These are phyloP conservation scores for Himantopus leucocephalus DNA, from an alignment of 2,113 vertebrate species.

Conservation along the genomic window DNA sequence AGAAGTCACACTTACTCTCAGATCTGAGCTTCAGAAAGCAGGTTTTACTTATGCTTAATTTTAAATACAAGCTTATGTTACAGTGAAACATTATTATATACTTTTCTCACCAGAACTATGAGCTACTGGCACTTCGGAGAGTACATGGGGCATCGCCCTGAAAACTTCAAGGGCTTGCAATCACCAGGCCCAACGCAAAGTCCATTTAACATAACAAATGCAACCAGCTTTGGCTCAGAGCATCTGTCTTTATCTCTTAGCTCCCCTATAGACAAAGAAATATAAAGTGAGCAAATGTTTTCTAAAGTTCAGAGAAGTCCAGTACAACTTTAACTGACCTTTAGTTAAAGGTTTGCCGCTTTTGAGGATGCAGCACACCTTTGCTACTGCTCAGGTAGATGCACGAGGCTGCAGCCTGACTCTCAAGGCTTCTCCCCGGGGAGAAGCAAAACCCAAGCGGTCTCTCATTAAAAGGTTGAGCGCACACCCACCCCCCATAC, in stretches of 20 bases:
- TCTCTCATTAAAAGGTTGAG: neutral
- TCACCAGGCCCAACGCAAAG: neutral
- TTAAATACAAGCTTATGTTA: neutral
- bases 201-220: neutral
- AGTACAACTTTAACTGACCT: neutral
- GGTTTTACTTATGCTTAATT: neutral
- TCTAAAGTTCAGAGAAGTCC: conserved; percentile 4
- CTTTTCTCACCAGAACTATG: neutral
- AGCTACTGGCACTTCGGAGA: neutral
- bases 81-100: rapidly evolving
- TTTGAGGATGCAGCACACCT: neutral
- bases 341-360: neutral
- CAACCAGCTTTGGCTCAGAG: neutral
- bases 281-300: too few relatives aligned
- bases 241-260: neutral
- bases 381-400: neutral
- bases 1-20: neutral
- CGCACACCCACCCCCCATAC: rapidly evolving
- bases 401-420: neutral
- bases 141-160: rapidly evolving
- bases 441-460: neutral
- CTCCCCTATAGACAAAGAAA: neutral
- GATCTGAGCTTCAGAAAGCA: neutral
- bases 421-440: neutral
- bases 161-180: neutral